Conservation (phyloP, 2,797 vertebrate species). For the Gallinago nigripennis region DNA sequence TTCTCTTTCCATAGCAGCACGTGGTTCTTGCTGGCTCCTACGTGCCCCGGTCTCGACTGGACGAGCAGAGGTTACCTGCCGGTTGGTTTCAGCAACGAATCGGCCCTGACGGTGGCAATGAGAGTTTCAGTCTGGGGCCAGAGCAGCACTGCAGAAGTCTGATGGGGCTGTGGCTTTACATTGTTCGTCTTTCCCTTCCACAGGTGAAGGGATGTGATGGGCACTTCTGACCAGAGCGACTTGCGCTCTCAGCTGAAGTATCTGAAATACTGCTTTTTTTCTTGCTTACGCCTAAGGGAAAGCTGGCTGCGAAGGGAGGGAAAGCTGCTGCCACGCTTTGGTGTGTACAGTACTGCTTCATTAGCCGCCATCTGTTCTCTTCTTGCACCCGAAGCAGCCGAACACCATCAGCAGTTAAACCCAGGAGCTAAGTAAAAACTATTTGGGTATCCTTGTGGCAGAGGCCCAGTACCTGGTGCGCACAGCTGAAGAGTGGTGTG, state of each 20-base stretch:
- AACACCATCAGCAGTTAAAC: not conserved
- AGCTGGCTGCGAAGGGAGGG: not conserved
- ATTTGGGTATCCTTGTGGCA: not conserved
- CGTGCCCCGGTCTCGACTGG: rapidly evolving
- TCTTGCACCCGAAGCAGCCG: not conserved
- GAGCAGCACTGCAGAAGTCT: not conserved
- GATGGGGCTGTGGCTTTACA: rapidly evolving
- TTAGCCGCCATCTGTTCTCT: rapidly evolving
- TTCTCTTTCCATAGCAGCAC: not conserved
- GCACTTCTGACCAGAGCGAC: not conserved
- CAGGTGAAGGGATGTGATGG: not conserved
- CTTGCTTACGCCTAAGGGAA: rapidly evolving
- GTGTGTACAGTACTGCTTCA: too few relatives aligned
- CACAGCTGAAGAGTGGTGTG: rapidly evolving
- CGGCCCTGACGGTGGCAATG: rapidly evolving
- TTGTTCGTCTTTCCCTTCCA: not conserved
- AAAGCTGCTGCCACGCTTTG: not conserved
- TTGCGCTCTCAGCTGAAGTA: not conserved
- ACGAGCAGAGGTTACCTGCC: not conserved
- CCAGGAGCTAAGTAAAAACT: not conserved
- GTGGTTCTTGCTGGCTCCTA: rapidly evolving
- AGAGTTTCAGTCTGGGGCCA: not conserved
- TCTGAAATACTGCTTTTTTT: not conserved
- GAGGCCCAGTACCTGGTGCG: not conserved
- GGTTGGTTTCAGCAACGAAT: too few relatives aligned